Evolutionary conservation across 37 sponge, comb jelly and placozoan species (phyloP), one percentile per base, ranked within the genome.

Genomic region (Petrosia ficiformis): DNA sequence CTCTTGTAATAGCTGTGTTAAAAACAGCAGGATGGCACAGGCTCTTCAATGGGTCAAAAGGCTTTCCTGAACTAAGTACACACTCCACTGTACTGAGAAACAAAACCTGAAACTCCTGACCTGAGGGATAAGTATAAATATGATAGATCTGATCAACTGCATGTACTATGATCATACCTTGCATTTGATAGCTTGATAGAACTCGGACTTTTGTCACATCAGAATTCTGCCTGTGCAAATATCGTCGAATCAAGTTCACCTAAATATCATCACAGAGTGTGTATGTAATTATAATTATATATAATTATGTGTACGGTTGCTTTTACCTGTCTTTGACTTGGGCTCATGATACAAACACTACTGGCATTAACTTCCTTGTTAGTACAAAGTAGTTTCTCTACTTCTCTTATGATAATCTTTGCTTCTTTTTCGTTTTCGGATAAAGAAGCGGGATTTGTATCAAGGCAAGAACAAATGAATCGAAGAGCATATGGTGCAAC

Each of bases 61-160:
- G 68, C 16, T 42, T 60, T 0, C 87, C 87, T 52, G 59, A 10
- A 29, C 22, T 24, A 64, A 59, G 25, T 16, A 74, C 42, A 2
- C 86, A 76, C 39, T 90, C 91, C 39, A 59, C 35, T 25, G 91
- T 90, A 44, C 91, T 81, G 65, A 90, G 16, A 44, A 85, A 90
- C 1, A 90, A 25, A 1, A 82, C 83, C 8, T 44, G 70, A 60
- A 72, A 90, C 44, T 90, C 87, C 26, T 72, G 65, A 44, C 91
- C 91, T 90, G 25, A 4, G 41, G 39, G 40, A 29, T 8, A 48
- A 14, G 14, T 8, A 48, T 19, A 48, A 19, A 14, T 48, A 19
- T 48, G 14, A 48, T 48, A 14, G 14, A 48, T 19, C 54, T n/a
- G n/a, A 48, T 14, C 8, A 48, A 48, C 54, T 48, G 54, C n/a